Evolutionary conservation across 2,888 invertebrate species (phyloP).

Genomic region (Nudaria mundana): DNA sequence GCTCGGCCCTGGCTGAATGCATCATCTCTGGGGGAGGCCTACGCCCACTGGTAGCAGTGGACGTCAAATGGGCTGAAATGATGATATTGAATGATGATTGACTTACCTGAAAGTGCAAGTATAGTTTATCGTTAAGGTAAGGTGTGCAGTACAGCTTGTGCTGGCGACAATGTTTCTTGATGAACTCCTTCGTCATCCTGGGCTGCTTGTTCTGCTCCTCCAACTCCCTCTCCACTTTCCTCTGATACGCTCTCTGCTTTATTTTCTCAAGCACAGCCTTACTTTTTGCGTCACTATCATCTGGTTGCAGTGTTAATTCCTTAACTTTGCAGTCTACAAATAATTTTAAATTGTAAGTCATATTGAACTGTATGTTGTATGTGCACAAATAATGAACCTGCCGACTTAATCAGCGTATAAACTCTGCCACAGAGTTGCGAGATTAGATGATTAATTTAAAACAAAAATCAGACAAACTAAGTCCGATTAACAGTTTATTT

Average conservation of each 20-base stretch:
- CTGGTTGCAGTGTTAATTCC: constrained; percentile 27
- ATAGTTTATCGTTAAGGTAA: constrained; percentile 94
- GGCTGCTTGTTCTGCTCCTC: constrained; percentile 63
- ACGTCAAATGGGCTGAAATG: too few species aligned
- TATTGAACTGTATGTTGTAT: too few species aligned
- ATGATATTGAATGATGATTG: not conserved
- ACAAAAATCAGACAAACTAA: too few species aligned
- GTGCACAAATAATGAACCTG: too few species aligned
- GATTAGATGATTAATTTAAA: too few species aligned
- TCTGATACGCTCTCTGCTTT: constrained; percentile 49
- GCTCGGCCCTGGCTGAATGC: too few species aligned
- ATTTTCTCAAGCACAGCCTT: constrained; percentile 48
- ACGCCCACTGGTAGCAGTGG: too few species aligned
- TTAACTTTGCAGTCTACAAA: constrained; percentile 18
- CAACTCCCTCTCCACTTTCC: constrained; percentile 57
- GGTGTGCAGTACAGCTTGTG: constrained; percentile 94
- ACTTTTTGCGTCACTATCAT: constrained; percentile 26
- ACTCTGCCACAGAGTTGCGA: too few species aligned
- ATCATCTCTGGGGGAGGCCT: too few species aligned
- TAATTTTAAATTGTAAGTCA: too few species aligned
- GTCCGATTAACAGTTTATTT: too few species aligned
- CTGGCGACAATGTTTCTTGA: constrained; percentile 91
- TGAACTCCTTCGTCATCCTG: constrained; percentile 89
- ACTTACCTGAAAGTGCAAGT: constrained; percentile 94
- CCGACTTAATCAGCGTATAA: too few species aligned